Evolutionary conservation across 2,888 invertebrate species (phyloP), one percentile per base, ranked within the genome.

Genomic region (Cryptus armator): DNA sequence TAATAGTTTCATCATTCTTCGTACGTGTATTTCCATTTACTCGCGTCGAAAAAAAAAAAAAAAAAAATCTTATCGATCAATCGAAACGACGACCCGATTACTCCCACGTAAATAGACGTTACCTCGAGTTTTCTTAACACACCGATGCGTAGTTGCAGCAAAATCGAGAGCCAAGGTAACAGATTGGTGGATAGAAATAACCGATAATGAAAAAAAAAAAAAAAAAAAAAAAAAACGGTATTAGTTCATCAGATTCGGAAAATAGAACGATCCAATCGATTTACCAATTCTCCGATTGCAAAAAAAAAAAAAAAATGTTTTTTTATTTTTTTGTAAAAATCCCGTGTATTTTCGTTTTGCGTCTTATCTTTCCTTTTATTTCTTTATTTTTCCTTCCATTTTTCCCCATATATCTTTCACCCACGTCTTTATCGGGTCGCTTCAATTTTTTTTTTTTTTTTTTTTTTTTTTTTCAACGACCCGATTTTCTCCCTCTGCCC

Each of bases 21-120:
- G 56, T 29, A 24, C 37, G 46, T 43, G 44, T 72, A 77, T 37
- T 56, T 74, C 46, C 48, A 67, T 81, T 74, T 46, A 32, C 56
- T 59, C 59, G 53, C 29, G 56, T n/a, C 12, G 37, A 14, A 19
- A n/a, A 68, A 56, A 44, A 66, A 67, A 53, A 53, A 10, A 3
- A 3, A 2, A 7, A 29, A 24, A n/a, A 37, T 43, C 37, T 32
- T 53, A 56, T 71, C 37, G 53, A 56, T 37, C 37, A 7, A 7
- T 37, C 48, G 64, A 62, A n/a, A 44, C 29, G 24, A n/a, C 62
- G 32, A 29, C 32, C 14, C 24, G 32, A 66, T 68, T 68, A 14
- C 68, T 68, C 14, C 44, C 46, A 16, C 67, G n/a, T 16, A 44
- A 12, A 19, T 7, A 9, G 56, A 24, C 56, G 19, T 24, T 24